Conservation (phyloP, 2,888 invertebrate genomes). For the Cerastis rubricosa region DNA sequence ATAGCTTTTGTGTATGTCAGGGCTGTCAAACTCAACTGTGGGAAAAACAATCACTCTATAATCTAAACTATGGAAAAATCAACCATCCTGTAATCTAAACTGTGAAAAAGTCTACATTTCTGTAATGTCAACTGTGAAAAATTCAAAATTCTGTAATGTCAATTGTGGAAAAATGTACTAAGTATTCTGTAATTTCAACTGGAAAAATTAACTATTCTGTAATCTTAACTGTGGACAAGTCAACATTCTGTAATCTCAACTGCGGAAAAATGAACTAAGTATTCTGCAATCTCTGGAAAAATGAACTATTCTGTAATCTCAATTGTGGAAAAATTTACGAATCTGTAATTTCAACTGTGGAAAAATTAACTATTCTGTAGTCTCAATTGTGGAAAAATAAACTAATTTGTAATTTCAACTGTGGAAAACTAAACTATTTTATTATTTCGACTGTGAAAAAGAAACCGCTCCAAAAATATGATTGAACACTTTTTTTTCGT, state of each 20-base stretch:
- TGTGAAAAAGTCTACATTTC: too few species aligned
- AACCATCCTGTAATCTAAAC: too few species aligned
- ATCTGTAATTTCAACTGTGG: background rate
- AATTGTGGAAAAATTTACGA: background rate
- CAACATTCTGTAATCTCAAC: background rate
- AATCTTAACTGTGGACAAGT: background rate
- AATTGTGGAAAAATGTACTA: too few species aligned
- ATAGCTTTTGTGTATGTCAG: conserved; percentile 54
- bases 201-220: background rate
- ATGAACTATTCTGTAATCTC: too few species aligned
- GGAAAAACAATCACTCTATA: background rate
- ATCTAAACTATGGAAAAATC: too few species aligned
- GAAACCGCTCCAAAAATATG: background rate
- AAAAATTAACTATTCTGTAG: background rate
- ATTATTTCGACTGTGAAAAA: background rate
- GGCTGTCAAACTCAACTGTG: conserved; percentile 18
- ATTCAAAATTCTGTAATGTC: too few species aligned
- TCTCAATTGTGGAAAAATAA: background rate
- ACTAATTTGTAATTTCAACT: too few species aligned
- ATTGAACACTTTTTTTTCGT: background rate
- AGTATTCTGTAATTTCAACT: too few species aligned
- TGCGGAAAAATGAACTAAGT: too few species aligned
- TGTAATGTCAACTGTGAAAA: too few species aligned
- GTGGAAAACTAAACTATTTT: background rate
- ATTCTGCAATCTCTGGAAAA: too few species aligned